phyloP scores from a whole-genome alignment of 1,140 invertebrate genomes.

The Sarcophaga peregrina region DNA sequence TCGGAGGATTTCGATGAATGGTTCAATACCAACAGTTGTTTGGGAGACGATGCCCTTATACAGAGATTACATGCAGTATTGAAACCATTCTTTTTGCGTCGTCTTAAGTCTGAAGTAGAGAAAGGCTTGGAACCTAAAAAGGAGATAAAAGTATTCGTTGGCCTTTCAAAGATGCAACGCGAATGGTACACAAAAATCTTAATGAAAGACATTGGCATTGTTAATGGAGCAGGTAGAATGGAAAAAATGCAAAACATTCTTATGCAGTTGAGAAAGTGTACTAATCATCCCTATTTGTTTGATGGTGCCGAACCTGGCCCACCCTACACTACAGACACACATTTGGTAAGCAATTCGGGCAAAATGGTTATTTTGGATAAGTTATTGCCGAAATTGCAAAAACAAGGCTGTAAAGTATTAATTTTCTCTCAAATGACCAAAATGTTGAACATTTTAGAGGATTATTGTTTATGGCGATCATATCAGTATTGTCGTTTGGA shows the following conservation, averaged over 20 bases:
- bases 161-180: conserved; percentile 98
- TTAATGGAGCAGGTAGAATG: conserved; percentile 97
- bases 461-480: conserved; percentile 96
- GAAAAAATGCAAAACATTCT: conserved; percentile 99
- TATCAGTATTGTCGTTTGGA: conserved; percentile 96
- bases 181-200: conserved; percentile 99
- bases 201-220: conserved; percentile 98
- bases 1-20: conserved; percentile 97
- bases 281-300: conserved; percentile 98
- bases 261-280: conserved; percentile 98
- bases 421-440: conserved; percentile 99
- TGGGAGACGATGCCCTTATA: conserved; percentile 92
- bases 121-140: conserved; percentile 97
- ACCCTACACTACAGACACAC: conserved; percentile 98
- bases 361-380: conserved; percentile 98
- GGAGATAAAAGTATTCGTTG: conserved; percentile 95
- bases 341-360: conserved; percentile 95
- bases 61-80: conserved; percentile 94
- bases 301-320: conserved; percentile 92
- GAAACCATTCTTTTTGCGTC: conserved; percentile 93
- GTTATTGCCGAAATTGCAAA: conserved; percentile 89
- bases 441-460: conserved; percentile 98
- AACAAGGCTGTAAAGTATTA: conserved; percentile 93
- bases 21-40: conserved; percentile 97
- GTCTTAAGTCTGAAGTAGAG: conserved; percentile 98